phyloP scores from a whole-genome alignment of 2,888 invertebrate genomes.

The Augochlorella aurata region DNA sequence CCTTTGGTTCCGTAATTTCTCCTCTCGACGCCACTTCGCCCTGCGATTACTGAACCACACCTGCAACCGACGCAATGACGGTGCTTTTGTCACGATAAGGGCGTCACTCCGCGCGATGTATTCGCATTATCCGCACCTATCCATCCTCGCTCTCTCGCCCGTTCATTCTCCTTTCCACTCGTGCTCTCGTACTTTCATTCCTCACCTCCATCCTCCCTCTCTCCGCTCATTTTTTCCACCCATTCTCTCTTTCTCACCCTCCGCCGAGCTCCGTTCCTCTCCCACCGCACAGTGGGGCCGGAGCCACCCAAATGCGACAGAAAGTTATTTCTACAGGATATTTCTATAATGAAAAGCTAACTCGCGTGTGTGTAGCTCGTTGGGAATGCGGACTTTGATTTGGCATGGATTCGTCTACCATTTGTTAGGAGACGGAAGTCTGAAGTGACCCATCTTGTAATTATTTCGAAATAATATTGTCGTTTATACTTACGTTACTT shows the following conservation, averaged over 20 bases:
- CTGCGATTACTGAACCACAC: slow-evolving; percentile 99
- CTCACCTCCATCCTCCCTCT: slow-evolving; percentile 25
- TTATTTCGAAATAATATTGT: no score
- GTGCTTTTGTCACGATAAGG: slow-evolving; percentile 67
- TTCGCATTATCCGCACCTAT: slow-evolving; percentile 65
- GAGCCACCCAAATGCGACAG: no score
- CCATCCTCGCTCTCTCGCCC: slow-evolving; percentile 49
- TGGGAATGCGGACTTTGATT: no score
- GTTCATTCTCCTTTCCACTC: neutral
- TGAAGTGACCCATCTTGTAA: no score
- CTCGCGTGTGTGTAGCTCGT: no score
- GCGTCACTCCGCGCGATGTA: slow-evolving; percentile 62
- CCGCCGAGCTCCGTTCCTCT: slow-evolving; percentile 26
- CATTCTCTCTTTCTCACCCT: slow-evolving; percentile 25
- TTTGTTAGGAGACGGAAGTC: no score
- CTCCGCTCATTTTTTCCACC: slow-evolving; percentile 18
- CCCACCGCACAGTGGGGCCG: neutral
- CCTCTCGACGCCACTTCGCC: slow-evolving; percentile 99
- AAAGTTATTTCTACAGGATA: no score
- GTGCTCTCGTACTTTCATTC: slow-evolving; percentile 12
- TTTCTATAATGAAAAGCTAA: no score
- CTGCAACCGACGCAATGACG: slow-evolving; percentile 83
- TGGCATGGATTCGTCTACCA: no score
- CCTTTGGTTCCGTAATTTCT: slow-evolving; percentile 97
- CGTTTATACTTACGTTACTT: no score